Percentiles rank a stretch among this genome's conserved stretches.
phyloP scores from a whole-genome alignment of 2,113 vertebrate species.

The Chelonoidis abingdonii region DNA sequence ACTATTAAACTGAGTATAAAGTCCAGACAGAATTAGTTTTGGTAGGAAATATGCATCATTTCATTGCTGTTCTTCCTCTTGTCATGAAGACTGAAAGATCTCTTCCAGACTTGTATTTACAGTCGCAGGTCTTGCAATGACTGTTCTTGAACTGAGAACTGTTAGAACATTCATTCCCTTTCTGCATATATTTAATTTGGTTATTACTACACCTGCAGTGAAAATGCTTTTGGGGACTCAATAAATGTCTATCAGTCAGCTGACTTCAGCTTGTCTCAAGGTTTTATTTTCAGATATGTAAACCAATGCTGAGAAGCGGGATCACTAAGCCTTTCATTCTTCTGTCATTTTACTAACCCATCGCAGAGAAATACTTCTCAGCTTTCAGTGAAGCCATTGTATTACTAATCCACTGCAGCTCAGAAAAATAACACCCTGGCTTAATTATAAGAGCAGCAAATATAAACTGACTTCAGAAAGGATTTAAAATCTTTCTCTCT shows the following conservation, averaged over 20 bases:
- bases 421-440: slow-evolving; percentile 61
- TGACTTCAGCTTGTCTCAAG: slow-evolving; percentile 23
- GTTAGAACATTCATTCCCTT: slow-evolving; percentile 5
- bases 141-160: neutral
- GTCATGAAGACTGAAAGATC: slow-evolving; percentile 21
- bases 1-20: neutral
- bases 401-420: slow-evolving; percentile 61
- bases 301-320: slow-evolving; percentile 52
- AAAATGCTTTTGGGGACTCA: neutral
- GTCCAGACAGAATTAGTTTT: slow-evolving; percentile 6
- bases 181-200: neutral
- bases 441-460: slow-evolving; percentile 54
- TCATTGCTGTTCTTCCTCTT: slow-evolving; percentile 18
- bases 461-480: slow-evolving; percentile 56
- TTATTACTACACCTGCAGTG: neutral
- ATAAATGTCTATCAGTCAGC: neutral
- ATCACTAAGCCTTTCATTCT: slow-evolving; percentile 53
- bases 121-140: neutral
- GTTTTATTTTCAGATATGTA: slow-evolving; percentile 26
- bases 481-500: slow-evolving; percentile 18
- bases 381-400: slow-evolving; percentile 66
- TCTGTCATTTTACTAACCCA: slow-evolving; percentile 55
- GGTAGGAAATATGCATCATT: neutral
- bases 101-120: neutral
- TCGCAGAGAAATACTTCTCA: slow-evolving; percentile 61